phyloP scores from a whole-genome alignment of 2,113 vertebrate species.

The Prolemur simus region DNA sequence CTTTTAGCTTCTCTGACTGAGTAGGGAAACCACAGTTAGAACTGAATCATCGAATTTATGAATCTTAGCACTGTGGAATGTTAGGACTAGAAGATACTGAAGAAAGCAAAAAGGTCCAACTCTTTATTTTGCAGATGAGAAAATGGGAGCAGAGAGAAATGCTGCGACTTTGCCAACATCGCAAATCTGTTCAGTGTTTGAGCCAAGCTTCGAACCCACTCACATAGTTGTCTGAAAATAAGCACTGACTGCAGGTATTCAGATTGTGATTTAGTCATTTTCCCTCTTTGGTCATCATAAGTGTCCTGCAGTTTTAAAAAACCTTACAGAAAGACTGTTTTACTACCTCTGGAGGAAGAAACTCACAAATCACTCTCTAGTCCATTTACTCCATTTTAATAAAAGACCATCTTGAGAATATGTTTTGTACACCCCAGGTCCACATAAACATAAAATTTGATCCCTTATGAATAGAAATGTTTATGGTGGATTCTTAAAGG shows the following conservation, averaged over 20 bases:
- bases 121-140: not conserved
- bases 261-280: not conserved
- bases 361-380: not conserved
- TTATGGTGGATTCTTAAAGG: constrained; percentile 21
- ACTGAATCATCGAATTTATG: not conserved
- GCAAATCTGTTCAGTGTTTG: not conserved
- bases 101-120: not conserved
- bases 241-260: not conserved
- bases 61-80: not conserved
- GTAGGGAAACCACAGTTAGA: not conserved
- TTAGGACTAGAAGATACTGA: not conserved
- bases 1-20: not conserved
- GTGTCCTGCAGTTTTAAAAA: not conserved
- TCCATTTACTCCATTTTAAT: constrained; percentile 15
- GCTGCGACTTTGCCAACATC: not conserved
- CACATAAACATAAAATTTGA: constrained; percentile 14
- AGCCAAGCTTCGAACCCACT: not conserved
- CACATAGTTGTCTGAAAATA: not conserved
- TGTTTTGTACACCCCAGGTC: not conserved
- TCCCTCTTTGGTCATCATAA: not conserved
- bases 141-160: not conserved
- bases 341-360: not conserved
- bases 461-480: constrained; percentile 28
- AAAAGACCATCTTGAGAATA: constrained; percentile 53
- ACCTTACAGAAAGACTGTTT: not conserved